Evolutionary conservation across 2,888 invertebrate genomes (phyloP), one percentile per base, ranked within the genome.

Genomic region (Eristalis tenax): DNA sequence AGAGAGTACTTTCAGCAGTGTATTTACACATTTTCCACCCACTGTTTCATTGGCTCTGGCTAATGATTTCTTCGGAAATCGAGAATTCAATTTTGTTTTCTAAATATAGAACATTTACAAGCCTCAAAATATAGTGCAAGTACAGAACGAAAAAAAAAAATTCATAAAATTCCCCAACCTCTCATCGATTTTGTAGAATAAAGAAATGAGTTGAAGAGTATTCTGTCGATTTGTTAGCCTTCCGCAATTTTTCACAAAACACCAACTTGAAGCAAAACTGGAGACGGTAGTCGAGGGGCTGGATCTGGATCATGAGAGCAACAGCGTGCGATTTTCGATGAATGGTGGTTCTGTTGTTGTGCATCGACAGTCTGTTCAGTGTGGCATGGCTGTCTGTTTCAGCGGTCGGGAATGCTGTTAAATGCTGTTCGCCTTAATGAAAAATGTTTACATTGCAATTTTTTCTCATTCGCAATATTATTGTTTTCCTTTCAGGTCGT

Each of bases 381-480:
- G 8, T 70, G 40, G 43, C 26, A 57, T 23, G 59, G 18, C 64
- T 35, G 22, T 74, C 43, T 43, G 43, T 50, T 50, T 50, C 43
- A 50, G n/a, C n/a, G 71, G 26, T 28, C 23, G 2, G 75, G 13
- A 15, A 50, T 59, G 59, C 66, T 77, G 74, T 69, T 74, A 74
- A 82, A 69, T 69, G 56, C 65, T 82, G 73, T 59, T 69, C 77
- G 73, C 73, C 85, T 85, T 85, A 85, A 85, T 85, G 85, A 85
- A 85, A 85, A 85, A 78, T 85, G 81, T 85, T 85, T 85, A 85
- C 85, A 85, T 85, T 82, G 74, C 77, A 74, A 80, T 73, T 76
- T 85, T 81, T 70, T 22, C 69, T 68, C 85, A 74, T 81, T 81
- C 77, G 64, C 43, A 56, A 77, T 77, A 69, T 73, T 64, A 61